These are phyloP conservation scores for Athene noctua DNA, from an alignment of 2,113 vertebrate species.

Conservation along the genomic window DNA sequence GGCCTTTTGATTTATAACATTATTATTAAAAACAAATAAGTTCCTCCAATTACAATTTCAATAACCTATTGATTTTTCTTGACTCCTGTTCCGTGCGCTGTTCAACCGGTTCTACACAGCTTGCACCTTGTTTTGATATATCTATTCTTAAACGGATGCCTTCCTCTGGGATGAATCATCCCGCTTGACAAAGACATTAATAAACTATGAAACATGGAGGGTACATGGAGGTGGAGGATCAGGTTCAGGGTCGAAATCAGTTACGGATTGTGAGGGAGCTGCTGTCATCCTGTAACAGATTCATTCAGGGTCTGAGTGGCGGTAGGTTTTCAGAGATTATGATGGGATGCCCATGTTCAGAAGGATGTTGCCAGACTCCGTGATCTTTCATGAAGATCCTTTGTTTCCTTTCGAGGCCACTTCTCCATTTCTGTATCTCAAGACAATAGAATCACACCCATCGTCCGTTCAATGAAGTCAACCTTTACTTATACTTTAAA, in stretches of 20 bases:
- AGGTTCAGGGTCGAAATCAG: neutral
- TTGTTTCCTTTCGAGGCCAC: neutral
- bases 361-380: neutral
- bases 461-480: neutral
- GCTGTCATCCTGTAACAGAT: neutral
- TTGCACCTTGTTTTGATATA: neutral
- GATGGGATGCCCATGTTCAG: neutral
- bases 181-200: neutral
- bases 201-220: neutral
- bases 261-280: neutral
- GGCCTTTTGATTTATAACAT: conserved; percentile 9
- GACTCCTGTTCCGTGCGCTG: fast-evolving
- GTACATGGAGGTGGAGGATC: neutral
- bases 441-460: neutral
- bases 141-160: neutral
- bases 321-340: neutral
- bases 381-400: neutral
- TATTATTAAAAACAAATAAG: conserved; percentile 33
- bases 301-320: neutral
- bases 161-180: neutral
- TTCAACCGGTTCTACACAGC: neutral
- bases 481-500: neutral
- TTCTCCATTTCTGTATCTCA: neutral
- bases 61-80: conserved; percentile 23
- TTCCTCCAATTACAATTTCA: conserved; percentile 49